A percentile compares a stretch with the other conserved stretches of the same genome.
phyloP scores from a whole-genome alignment of 2,888 invertebrate species.

The Eristalis arbustorum region DNA sequence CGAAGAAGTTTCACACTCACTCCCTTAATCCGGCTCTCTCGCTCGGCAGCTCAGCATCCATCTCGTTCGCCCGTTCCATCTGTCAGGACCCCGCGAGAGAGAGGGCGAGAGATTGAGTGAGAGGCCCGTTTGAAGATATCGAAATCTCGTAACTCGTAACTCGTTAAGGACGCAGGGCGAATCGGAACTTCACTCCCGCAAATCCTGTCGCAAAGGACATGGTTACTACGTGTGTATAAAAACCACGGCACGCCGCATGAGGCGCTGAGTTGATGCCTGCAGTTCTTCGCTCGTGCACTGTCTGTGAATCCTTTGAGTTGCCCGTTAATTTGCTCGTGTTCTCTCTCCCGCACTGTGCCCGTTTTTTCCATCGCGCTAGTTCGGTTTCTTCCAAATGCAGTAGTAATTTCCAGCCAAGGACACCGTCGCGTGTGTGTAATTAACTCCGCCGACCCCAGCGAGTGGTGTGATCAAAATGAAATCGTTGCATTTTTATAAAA shows the following conservation, averaged over 20 bases:
- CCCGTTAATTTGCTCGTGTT: background rate
- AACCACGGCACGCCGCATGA: conserved; percentile 49
- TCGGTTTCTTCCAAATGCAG: conserved; percentile 1
- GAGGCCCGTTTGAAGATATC: conserved; percentile 23
- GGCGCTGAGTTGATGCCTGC: conserved; percentile 53
- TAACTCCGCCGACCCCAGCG: conserved; percentile 20
- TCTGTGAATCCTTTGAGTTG: conserved; percentile 13
- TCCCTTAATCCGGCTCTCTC: background rate
- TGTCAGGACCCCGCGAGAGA: no score
- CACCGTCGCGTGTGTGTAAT: conserved; percentile 36
- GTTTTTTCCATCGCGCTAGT: background rate
- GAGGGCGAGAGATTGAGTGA: background rate
- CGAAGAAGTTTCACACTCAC: conserved; percentile 33
- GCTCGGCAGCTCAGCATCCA: background rate
- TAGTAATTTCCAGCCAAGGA: conserved; percentile 58
- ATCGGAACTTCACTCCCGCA: conserved; percentile 5
- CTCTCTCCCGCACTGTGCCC: background rate
- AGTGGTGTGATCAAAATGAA: background rate
- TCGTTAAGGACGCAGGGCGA: conserved; percentile 15
- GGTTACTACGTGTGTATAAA: conserved; percentile 49
- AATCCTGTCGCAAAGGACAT: conserved; percentile 18
- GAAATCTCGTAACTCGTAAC: conserved; percentile 2
- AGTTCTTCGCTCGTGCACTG: conserved; percentile 35
- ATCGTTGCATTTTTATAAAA: conserved; percentile 34
- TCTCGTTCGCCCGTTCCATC: background rate